Conservation (phyloP, 2,113 vertebrate genomes). For the Oophaga pumilio region DNA sequence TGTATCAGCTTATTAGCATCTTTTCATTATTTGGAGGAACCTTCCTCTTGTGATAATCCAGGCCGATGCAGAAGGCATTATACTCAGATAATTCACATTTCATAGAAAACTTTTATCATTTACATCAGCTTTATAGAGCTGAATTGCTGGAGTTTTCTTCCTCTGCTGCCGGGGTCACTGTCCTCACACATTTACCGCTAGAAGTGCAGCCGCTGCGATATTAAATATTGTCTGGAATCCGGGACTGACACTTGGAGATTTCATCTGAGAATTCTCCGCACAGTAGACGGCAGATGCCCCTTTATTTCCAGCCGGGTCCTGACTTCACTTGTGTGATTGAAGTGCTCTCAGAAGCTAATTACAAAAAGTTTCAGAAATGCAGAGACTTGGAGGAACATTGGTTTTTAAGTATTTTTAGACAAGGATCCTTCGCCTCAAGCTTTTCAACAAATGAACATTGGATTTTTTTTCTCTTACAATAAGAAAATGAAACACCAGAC, state of each 20-base stretch:
- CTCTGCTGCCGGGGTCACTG: not conserved
- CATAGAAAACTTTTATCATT: not conserved
- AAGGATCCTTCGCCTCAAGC: not conserved
- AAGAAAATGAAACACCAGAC: not conserved
- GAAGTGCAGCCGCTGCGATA: not conserved
- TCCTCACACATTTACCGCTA: not conserved
- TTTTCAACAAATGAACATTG: not conserved
- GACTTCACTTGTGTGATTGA: not conserved
- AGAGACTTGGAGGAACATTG: conserved; percentile 24
- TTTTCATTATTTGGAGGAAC: not conserved
- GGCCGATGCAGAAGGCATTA: not conserved
- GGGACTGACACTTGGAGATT: not conserved
- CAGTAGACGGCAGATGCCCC: not conserved
- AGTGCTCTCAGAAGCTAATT: conserved; percentile 8
- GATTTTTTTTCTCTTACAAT: conserved; percentile 10
- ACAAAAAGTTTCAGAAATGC: not conserved
- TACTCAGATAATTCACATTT: not conserved
- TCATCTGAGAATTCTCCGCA: not conserved
- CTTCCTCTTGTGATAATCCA: not conserved
- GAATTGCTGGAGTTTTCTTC: not conserved
- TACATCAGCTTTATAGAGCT: not conserved
- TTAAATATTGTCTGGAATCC: conserved; percentile 27
- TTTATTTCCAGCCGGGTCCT: not conserved
- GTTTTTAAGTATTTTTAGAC: not conserved
- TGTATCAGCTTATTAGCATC: too few relatives aligned